Conservation (phyloP, 2,113 vertebrate genomes). For the Onychorhynchus coronatus region DNA sequence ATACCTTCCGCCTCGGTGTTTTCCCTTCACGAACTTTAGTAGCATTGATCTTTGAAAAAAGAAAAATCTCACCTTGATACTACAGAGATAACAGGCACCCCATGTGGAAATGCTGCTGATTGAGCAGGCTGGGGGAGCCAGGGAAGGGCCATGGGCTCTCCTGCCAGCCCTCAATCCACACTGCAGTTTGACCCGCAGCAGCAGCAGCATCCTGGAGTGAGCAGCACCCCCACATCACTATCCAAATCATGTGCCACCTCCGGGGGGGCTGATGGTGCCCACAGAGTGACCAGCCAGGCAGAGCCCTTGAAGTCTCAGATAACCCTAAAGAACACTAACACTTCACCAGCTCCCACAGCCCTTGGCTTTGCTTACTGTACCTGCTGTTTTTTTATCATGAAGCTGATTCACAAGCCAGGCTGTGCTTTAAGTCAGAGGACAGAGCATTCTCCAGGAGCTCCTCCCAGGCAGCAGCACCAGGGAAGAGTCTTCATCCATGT, state of each 20-base stretch:
- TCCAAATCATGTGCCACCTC: rapidly evolving
- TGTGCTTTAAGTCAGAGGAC: background rate
- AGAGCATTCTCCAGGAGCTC: background rate
- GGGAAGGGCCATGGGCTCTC: background rate
- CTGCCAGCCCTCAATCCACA: background rate
- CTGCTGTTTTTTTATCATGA: background rate
- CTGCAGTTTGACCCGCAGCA: background rate
- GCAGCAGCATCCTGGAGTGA: rapidly evolving
- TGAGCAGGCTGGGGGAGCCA: background rate
- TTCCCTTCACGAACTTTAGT: background rate
- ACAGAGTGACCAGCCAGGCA: background rate
- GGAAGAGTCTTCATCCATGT: background rate
- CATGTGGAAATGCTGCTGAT: background rate
- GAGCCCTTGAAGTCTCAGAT: background rate
- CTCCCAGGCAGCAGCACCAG: background rate
- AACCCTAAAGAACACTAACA: background rate
- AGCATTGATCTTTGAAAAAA: background rate
- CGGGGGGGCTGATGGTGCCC: rapidly evolving
- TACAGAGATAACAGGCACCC: background rate
- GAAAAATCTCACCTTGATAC: background rate
- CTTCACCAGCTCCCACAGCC: background rate
- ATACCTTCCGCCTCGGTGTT: background rate
- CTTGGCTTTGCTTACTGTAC: background rate
- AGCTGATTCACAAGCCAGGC: background rate
- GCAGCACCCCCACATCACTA: background rate